Evolutionary conservation across 2,888 invertebrate species (phyloP).

Genomic region (Napeogenes sylphis): DNA sequence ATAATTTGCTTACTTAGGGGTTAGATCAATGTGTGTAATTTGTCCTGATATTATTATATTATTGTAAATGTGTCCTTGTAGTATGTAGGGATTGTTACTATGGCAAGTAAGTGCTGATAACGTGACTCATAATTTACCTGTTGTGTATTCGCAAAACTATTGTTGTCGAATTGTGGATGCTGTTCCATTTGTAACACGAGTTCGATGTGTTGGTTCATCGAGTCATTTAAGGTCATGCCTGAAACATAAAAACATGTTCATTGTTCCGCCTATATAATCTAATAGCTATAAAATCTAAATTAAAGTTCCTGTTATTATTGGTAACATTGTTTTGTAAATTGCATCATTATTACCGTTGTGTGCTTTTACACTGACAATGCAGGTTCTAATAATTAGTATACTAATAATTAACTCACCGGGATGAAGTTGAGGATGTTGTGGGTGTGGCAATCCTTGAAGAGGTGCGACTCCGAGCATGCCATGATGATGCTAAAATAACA

Average conservation of each 20-base stretch:
- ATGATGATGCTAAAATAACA: conserved; percentile 68
- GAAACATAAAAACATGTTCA: conserved; percentile 30
- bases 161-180: conserved; percentile 74
- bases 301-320: neutral
- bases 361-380: neutral
- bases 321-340: too few species aligned
- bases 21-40: too few species aligned
- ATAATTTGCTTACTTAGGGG: too few species aligned
- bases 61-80: too few species aligned
- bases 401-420: conserved; percentile 51
- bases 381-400: too few species aligned
- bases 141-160: conserved; percentile 71
- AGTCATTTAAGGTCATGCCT: conserved; percentile 75
- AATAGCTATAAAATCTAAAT: neutral
- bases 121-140: conserved; percentile 48
- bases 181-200: conserved; percentile 75
- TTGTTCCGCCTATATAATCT: neutral
- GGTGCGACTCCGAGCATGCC: conserved; percentile 73
- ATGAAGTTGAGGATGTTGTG: conserved; percentile 75
- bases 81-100: too few species aligned
- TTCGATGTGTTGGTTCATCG: conserved; percentile 76
- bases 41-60: too few species aligned
- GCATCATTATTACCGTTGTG: neutral
- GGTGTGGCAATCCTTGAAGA: conserved; percentile 74
- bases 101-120: too few species aligned